Evolutionary conservation across 2,797 vertebrate species (phyloP), one percentile per base, ranked within the genome.

Genomic region (Jordanella pulchra): DNA sequence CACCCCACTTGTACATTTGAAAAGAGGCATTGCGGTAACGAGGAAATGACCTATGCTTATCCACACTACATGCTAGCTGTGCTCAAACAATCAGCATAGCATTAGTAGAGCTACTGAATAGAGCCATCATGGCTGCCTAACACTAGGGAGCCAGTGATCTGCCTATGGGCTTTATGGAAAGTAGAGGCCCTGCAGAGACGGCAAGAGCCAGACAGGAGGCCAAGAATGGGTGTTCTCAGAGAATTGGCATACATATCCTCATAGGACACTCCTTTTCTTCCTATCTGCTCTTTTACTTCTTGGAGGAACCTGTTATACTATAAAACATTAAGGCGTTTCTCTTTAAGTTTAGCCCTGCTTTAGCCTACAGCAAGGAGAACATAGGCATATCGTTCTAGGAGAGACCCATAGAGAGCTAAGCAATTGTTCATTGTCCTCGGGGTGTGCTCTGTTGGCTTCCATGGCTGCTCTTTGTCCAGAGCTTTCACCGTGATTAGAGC

Each of bases 401-500:
- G 73, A 75, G 71, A 78, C 81, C 72, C 76, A 69, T 54, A 80
- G 68, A 47, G 84, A 77, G 76, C 83, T 92, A 92, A 94, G 88
- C 90, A 90, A 88, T 80, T 87, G 84, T 85, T 83, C 68, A 81
- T 81, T 87, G 83, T 77, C 94, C 96, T 95, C 93, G 92, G 95
- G 95, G 95, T 95, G 93, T 93, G 87, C 86, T 87, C 65, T 72
- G 76, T 85, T 88, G 86, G 83, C 53, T 77, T 90, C 95, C 89
- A 88, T 94, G 93, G 85, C 86, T 86, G 93, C 94, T 95, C 96
- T 95, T 95, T 96, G 96, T 97, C 95, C 95, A 81, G 89, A 93
- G 95, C 96, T 98, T 97, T 97, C 96, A 96, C 95, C 95, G 91
- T 97, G 96, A 98, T 97, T 97, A 96, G 96, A 95, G 95, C 93